Evolutionary conservation across 1,140 invertebrate genomes (phyloP), one percentile per base, ranked within the genome.

Genomic region (Musca vetustissima): DNA sequence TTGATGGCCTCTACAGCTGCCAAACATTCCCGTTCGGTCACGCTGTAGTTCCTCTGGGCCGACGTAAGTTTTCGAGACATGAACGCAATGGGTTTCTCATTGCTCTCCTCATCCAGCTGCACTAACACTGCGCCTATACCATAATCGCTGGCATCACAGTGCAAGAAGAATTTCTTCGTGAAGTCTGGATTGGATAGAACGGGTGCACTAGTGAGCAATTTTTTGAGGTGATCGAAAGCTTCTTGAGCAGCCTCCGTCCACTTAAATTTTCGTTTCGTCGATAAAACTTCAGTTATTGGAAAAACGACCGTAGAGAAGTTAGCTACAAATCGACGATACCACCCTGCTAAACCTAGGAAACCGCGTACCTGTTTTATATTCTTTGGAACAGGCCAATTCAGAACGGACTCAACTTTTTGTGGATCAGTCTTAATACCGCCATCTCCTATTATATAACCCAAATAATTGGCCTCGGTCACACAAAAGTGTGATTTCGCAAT

Each of bases 391-490:
- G 74, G 67, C 14, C 66, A 73, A 21, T 73, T 68, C 11, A 21
- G 21, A 47, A 78, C 73, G 6, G 71, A 65, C 17, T 21, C 49
- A 8, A 75, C 69, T 36, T 75, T 76, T n/a, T 74, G 9, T 19
- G 64, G 64, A 14, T 65, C 64, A 2, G 47, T 49, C 22, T 25
- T 47, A 4, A 49, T 48, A 9, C 36, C 22, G 4, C 64, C 64
- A 13, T 47, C n/a, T 1, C 66, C 50, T 0, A 67, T 25, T 22
- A 57, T 57, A 55, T 57, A 67, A 3, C 52, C 52, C 14, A 67
- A 11, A 32, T 67, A 55, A 21, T 24, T 22, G 14, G 36, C 24
- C 22, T 67, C 32, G 17, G 28, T 67, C 1, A 53, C 19, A 19
- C 52, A 57, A 24, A 55, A 57, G 9, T 47, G n/a, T 4, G 52